A percentile compares a stretch with the other conserved stretches of the same genome.
These are phyloP conservation scores for Penaeus vannamei DNA, from an alignment of 1,140 invertebrate genomes.

Conservation along the genomic window DNA sequence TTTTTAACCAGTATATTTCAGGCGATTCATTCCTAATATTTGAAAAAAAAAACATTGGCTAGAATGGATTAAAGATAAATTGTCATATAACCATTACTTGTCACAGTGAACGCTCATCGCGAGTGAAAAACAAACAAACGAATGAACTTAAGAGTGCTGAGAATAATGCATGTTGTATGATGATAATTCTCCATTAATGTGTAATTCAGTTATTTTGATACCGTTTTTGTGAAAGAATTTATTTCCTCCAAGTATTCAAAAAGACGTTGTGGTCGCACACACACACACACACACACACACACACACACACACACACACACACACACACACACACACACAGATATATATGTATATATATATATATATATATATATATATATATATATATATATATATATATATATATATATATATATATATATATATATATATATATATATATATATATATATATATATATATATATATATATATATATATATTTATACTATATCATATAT, in stretches of 20 bases:
- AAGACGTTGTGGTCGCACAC: background rate
- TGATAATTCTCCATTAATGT: no score
- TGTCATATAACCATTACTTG: background rate
- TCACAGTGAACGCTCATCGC: background rate
- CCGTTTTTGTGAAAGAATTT: background rate
- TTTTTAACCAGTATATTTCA: no score
- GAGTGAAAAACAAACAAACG: background rate
- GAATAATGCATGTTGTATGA: background rate
- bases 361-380: slow-evolving; percentile 16
- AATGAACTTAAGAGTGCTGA: background rate
- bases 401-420: slow-evolving; percentile 33
- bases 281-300: background rate
- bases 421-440: background rate
- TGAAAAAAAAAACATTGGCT: no score
- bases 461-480: background rate
- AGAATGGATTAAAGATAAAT: no score
- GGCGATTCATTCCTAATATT: no score
- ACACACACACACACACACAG: background rate
- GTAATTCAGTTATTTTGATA: no score
- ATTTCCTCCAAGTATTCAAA: background rate
- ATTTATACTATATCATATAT: no score
- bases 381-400: slow-evolving; percentile 33
- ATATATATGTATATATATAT: background rate
- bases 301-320: background rate
- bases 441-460: background rate